phyloP scores from a whole-genome alignment of 2,113 vertebrate species.

The Channa maculata region DNA sequence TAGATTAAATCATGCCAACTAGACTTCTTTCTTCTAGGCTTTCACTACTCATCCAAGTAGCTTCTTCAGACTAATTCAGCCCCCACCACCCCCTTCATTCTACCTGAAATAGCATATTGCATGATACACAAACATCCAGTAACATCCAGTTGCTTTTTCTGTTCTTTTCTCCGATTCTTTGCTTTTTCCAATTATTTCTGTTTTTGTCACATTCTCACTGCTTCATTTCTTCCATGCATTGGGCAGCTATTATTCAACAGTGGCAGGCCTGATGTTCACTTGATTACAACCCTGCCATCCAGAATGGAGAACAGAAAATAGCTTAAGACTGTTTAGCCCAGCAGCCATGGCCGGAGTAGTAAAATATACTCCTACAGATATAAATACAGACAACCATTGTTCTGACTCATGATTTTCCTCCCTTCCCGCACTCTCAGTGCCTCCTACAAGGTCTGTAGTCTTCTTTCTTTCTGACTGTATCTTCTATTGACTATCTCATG shows the following conservation, averaged over 20 bases:
- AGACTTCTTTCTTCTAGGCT: too few species aligned
- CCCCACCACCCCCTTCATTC: constrained; percentile 1
- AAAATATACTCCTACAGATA: constrained; percentile 71
- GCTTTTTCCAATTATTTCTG: constrained; percentile 20
- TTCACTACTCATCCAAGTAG: too few species aligned
- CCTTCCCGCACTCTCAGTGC: constrained; percentile 24
- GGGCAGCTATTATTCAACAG: constrained; percentile 63
- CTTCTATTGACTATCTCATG: background rate
- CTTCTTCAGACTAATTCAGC: too few species aligned
- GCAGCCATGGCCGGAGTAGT: constrained; percentile 59
- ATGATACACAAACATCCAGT: constrained; percentile 49
- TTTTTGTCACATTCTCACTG: constrained; percentile 51
- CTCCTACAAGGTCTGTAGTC: constrained; percentile 28
- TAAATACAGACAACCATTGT: constrained; percentile 73
- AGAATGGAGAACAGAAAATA: constrained; percentile 69
- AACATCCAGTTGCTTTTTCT: background rate
- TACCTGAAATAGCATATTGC: constrained; percentile 5
- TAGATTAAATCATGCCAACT: too few species aligned
- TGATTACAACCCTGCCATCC: constrained; percentile 78
- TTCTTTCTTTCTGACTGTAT: constrained; percentile 18
- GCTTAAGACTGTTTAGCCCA: constrained; percentile 52
- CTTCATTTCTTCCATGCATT: constrained; percentile 65
- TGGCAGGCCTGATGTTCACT: constrained; percentile 68
- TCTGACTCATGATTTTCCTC: constrained; percentile 66
- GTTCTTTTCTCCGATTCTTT: constrained; percentile 6